Evolutionary conservation across 2,797 vertebrate genomes (phyloP), one percentile per base, ranked within the genome.

Genomic region (Holocentrus rufus): DNA sequence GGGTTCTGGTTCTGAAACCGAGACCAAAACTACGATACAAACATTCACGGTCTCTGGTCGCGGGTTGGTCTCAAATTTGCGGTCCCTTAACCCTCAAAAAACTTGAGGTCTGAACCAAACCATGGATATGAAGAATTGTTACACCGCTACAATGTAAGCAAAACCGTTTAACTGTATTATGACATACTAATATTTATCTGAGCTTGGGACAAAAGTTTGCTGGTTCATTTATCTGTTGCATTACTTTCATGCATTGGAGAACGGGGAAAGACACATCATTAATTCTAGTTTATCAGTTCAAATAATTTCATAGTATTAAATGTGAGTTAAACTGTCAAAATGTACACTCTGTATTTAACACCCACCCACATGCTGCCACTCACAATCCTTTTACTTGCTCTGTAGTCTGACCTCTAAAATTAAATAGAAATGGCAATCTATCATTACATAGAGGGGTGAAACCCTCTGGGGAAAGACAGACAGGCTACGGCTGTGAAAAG

Each of bases 261-360:
- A 49, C 54, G n/a, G 5, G 11, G 59, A 56, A 47, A 46, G 17
- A 62, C 74, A 81, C 30, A 69, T 3, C 44, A 65, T 86, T 82
- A 86, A 83, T 61, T 77, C 31, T 49, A 6, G 50, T 50, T 59
- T 86, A 84, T 86, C 84, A 72, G 65, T 76, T 79, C 70, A 81
- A 82, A 80, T 76, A 76, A 89, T 79, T 75, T 50, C 4, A 3
- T 64, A 36, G 39, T 79, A 86, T 90, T 88, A 87, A 85, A 89
- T 81, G 85, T 82, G 89, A 91, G 72, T 89, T 86, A 88, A 81
- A 82, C 65, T 65, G 76, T 53, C 66, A 68, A 86, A 64, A 88
- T 86, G 79, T 78, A 86, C 73, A 71, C 15, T 6, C 7, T 3
- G 7, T 49, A 79, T 84, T 85, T 74, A 84, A 69, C 65, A 61